Percentiles rank a stretch among this genome's conserved stretches.
Conservation (phyloP, 1,140 invertebrate species). For the Drosophila elegans region DNA sequence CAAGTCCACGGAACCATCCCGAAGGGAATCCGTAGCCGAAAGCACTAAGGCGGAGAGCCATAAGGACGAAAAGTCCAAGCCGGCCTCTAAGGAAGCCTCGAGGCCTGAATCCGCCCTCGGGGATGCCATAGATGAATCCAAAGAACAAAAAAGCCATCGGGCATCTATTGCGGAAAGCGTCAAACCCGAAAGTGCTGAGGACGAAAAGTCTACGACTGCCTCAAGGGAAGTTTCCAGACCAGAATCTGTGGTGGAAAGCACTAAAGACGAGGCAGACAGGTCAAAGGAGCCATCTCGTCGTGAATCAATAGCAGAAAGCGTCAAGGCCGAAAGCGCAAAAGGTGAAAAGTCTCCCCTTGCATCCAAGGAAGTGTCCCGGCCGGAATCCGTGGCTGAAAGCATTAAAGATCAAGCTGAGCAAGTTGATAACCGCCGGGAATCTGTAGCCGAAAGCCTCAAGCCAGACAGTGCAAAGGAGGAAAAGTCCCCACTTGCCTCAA, state of each 20-base stretch:
- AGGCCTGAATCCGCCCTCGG: conserved; percentile 7
- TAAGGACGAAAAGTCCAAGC: no score
- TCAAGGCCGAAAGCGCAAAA: conserved; percentile 3
- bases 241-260: conserved; percentile 31
- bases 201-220: conserved; percentile 28
- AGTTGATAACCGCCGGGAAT: not conserved
- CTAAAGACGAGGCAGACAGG: conserved; percentile 11
- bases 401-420: conserved; percentile 24
- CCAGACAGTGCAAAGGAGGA: conserved; percentile 19
- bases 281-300: conserved; percentile 34
- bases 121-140: conserved; percentile 10
- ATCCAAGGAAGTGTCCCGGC: conserved; percentile 9
- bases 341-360: no score
- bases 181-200: conserved; percentile 15
- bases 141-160: conserved; percentile 6
- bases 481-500: conserved; percentile 27
- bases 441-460: conserved; percentile 8
- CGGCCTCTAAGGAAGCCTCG: conserved; percentile 22
- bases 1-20: conserved; percentile 31
- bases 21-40: conserved; percentile 37
- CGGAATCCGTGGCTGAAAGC: conserved; percentile 31
- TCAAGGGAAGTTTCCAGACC: conserved; percentile 28
- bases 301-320: conserved; percentile 1
- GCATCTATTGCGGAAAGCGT: conserved; percentile 19
- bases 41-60: conserved; percentile 8